Evolutionary conservation across 1,140 invertebrate species (phyloP).

Genomic region (Solenopsis fugax): DNA sequence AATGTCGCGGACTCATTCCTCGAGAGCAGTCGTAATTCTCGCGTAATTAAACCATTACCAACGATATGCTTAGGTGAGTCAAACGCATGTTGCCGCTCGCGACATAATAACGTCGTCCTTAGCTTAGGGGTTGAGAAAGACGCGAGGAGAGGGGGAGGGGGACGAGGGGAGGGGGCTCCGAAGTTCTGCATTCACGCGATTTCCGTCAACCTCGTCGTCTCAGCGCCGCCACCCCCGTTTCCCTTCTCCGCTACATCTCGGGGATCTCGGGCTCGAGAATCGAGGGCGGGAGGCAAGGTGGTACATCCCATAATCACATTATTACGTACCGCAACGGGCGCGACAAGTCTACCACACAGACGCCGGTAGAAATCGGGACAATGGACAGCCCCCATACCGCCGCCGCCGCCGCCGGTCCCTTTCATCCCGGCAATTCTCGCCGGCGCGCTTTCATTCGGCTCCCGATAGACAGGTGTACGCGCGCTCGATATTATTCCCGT

Average conservation of each 20-base stretch:
- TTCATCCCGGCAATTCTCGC: constrained; percentile 51
- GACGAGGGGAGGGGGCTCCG: not conserved
- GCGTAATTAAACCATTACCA: constrained; percentile 51
- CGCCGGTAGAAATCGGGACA: constrained; percentile 43
- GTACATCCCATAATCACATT: constrained; percentile 59
- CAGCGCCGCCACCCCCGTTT: not conserved
- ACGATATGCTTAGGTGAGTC: constrained; percentile 29
- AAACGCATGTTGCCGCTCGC: constrained; percentile 30
- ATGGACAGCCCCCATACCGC: constrained; percentile 33
- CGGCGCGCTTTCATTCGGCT: constrained; percentile 49
- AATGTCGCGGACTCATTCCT: not conserved
- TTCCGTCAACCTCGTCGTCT: constrained; percentile 31
- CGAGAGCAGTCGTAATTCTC: constrained; percentile 19
- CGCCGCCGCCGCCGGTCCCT: constrained; percentile 17
- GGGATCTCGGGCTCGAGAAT: constrained; percentile 26
- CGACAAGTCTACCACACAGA: constrained; percentile 50
- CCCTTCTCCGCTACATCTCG: not conserved
- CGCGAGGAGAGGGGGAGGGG: not conserved
- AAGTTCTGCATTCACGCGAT: constrained; percentile 49
- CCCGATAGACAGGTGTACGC: constrained; percentile 53
- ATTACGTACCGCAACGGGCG: constrained; percentile 57
- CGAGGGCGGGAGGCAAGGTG: constrained; percentile 2
- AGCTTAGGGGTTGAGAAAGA: not conserved
- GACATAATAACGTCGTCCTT: constrained; percentile 24
- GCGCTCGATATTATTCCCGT: constrained; percentile 55